Percentiles rank a stretch among this genome's conserved stretches.
These are phyloP conservation scores for Pseudorasbora parva DNA, from an alignment of 2,113 vertebrate genomes.

Conservation along the genomic window DNA sequence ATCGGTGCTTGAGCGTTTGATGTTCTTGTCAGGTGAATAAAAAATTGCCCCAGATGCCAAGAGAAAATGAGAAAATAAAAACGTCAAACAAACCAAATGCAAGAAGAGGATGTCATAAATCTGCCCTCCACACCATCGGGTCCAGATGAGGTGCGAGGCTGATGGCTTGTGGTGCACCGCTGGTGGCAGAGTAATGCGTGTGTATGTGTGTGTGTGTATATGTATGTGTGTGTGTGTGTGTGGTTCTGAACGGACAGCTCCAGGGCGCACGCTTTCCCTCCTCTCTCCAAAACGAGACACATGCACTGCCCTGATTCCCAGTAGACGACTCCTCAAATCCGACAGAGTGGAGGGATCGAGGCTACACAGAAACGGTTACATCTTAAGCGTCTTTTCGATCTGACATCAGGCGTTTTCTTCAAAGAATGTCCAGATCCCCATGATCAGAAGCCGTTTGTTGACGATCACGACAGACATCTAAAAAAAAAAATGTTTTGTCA, in stretches of 20 bases:
- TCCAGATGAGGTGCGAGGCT: neutral
- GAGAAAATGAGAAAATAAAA: neutral
- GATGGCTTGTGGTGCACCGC: slow-evolving; percentile 1
- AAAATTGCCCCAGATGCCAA: neutral
- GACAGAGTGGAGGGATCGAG: slow-evolving; percentile 32
- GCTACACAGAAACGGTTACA: slow-evolving; percentile 39
- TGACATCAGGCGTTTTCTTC: slow-evolving; percentile 8
- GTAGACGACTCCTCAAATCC: slow-evolving; percentile 31
- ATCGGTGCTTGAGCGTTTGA: neutral
- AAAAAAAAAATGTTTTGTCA: neutral
- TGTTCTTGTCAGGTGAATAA: neutral
- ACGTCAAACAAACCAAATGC: neutral
- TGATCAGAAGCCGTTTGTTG: neutral
- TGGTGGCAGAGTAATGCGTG: slow-evolving; percentile 32
- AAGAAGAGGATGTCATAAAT: neutral
- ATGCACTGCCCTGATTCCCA: slow-evolving; percentile 36
- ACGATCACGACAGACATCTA: slow-evolving; percentile 11
- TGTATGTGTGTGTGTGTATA: slow-evolving; percentile 25
- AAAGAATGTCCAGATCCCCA: neutral
- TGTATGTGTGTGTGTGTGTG: slow-evolving; percentile 36
- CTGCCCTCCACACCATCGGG: neutral
- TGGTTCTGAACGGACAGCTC: slow-evolving; percentile 80
- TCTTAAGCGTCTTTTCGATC: slow-evolving; percentile 21
- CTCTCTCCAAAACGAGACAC: slow-evolving; percentile 40
- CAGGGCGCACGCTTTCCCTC: slow-evolving; percentile 45